Base-by-base conservation (phyloP, 2,113 vertebrate species). In the Neopipo cinnamomea region DNA sequence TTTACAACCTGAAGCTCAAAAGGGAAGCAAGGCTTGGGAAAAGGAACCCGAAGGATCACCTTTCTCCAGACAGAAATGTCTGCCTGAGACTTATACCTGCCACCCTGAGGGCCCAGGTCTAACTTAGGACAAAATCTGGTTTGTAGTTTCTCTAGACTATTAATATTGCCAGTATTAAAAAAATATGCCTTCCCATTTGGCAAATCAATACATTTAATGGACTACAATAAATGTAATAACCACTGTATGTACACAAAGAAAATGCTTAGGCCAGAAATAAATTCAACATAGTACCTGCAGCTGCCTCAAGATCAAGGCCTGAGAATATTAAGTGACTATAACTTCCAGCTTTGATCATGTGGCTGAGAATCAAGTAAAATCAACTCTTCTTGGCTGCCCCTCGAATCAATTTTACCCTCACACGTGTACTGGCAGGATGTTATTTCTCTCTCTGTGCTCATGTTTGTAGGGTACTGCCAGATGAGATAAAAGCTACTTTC, bases 371-470 rank as follows among this genome's bases (percentile, higher is more conserved):
- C 35, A 46, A 63, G 7, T 47, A 35, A 83, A 61, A 83, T 13
- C 20, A 35, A 12, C 15, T 9, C 28, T 39, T 24, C 20, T 50
- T 33, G 21, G 52, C 0, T 67, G 33, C 24, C 50, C 49, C 14
- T 8, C 56, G 55, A 70, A 70, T 4, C 28, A 21, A 9, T 23
- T 74, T 76, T 16, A 61, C 14, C 35, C 46, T 78, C 37, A 71
- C 0, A 2, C 5, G n/a, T 44, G 14, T 16, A 44, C 21, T 53
- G 31, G 20, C 52, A 77, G 22, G 19, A 37, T 11, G 8, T 2
- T 22, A 35, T 52, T 59, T 33, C 30, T 82, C 62, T 56, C 10
- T 21, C 42, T 59, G 56, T 37, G 58, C n/a, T 47, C 37, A 30
- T 84, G 9, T 53, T 56, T 76, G 59, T 7, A 66, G n/a, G 72